Base-by-base conservation (phyloP, 2,888 invertebrate genomes). In the Penaeus monodon region DNA sequence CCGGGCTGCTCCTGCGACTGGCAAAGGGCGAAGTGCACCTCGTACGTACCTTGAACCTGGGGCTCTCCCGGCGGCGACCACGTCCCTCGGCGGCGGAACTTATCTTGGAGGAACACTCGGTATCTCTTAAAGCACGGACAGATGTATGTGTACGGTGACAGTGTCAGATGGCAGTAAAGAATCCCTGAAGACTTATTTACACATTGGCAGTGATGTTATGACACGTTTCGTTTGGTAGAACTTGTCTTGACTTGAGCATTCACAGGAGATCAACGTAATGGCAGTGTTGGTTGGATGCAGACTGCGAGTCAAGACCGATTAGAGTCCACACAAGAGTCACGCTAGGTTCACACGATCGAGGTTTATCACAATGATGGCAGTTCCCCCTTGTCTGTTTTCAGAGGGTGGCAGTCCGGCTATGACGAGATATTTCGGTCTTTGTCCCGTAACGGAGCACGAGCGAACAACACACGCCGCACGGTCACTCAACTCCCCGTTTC, bases 381-480 rank as follows among this genome's bases (percentile, higher is more conserved):
- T 17, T 57, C 10, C 17, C 14, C 17, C 57, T 57, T 0, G 57
- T 17, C 64, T 27, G 68, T 65, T 68, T 49, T 44, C 22, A 70
- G 81, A 70, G 57, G 33, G 73, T 84, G 84, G 84, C 78, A 84
- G 84, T 77, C 44, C 63, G 70, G 73, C 6, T n/a, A 49, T 57
- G 2, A 77, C 77, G 24, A 44, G 44, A 68, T 66, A 44, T 66
- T 86, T 82, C 68, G 86, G 81, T 81, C 86, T 86, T 86, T 86
- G 86, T 86, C 82, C 86, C 82, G 66, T 86, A 86, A 82, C 86
- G 86, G 81, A 66, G 77, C 81, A n/a, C 81, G 74, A 68, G 77
- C 74, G 68, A 74, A 81, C 81, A 77, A 66, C 83, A 64, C 81
- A 73, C 81, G 65, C 65, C 70, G 73, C 57, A 80, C 86, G 86